Conservation (phyloP, 1,140 invertebrate genomes). For the Nephotettix cincticeps region DNA sequence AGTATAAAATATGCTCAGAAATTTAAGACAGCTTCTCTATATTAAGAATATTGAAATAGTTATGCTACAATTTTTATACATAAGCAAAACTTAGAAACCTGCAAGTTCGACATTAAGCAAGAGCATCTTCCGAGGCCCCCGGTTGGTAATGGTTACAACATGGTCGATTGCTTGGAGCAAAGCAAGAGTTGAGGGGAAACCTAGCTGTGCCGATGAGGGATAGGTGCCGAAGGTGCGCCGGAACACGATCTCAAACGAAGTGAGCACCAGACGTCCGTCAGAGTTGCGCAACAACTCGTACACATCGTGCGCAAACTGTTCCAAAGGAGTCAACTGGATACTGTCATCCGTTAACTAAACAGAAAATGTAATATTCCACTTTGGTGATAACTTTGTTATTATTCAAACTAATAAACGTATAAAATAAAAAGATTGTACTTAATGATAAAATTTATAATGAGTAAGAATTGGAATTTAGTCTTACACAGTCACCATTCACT, state of each 20-base stretch:
- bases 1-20: too few relatives aligned
- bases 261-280: conserved; percentile 53
- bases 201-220: conserved; percentile 56
- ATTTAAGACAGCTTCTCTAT: too few relatives aligned
- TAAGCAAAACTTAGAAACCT: conserved; percentile 19
- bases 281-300: conserved; percentile 56
- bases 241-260: conserved; percentile 57
- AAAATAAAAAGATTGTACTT: too few relatives aligned
- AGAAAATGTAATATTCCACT: too few relatives aligned
- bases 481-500: too few relatives aligned
- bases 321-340: conserved; percentile 56
- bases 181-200: conserved; percentile 52
- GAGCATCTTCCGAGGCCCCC: conserved; percentile 47
- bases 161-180: conserved; percentile 59
- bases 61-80: too few relatives aligned
- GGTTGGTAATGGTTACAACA: conserved; percentile 52
- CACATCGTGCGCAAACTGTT: conserved; percentile 59
- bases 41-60: too few relatives aligned
- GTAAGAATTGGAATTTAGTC: too few relatives aligned
- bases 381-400: too few relatives aligned
- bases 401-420: too few relatives aligned
- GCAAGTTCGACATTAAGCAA: conserved; percentile 50
- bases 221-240: conserved; percentile 54
- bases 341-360: conserved; percentile 45
- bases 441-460: too few relatives aligned